These are phyloP conservation scores for Lasioglossum baleicum DNA, from an alignment of 1,140 invertebrate species.

Conservation along the genomic window DNA sequence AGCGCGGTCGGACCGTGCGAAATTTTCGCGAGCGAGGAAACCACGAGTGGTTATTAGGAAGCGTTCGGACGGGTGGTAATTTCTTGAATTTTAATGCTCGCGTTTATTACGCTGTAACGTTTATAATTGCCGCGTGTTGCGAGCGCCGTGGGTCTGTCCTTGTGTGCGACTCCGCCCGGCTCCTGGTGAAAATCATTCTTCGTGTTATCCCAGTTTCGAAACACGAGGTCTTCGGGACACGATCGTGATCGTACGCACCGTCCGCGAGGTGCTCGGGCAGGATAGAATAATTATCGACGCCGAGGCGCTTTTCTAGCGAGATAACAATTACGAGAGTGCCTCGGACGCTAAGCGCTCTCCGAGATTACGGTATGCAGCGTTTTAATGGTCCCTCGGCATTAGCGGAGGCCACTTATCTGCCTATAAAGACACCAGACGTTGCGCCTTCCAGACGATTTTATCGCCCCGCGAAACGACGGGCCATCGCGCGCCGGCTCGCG, in stretches of 20 bases:
- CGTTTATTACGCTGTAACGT: background rate
- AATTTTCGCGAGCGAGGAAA: conserved; percentile 25
- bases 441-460: conserved; percentile 52
- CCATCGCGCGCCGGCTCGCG: conserved; percentile 15
- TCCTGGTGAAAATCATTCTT: background rate
- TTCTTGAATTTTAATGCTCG: background rate
- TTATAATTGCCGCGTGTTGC: background rate
- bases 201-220: no score
- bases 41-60: background rate
- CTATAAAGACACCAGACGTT: conserved; percentile 54
- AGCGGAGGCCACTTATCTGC: conserved; percentile 52
- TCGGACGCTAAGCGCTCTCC: conserved; percentile 17
- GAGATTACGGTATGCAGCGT: conserved; percentile 46
- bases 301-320: conserved; percentile 11
- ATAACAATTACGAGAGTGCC: conserved; percentile 54
- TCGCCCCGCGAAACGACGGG: conserved; percentile 19
- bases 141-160: no score
- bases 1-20: conserved; percentile 13
- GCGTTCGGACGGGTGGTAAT: background rate
- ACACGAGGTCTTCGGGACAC: no score
- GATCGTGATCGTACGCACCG: no score
- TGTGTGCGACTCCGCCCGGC: background rate
- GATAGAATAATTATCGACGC: conserved; percentile 53
- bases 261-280: no score
- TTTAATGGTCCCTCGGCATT: conserved; percentile 60